Evolutionary conservation across 2,113 vertebrate species (phyloP).

Genomic region (Actenoides lindsayi): DNA sequence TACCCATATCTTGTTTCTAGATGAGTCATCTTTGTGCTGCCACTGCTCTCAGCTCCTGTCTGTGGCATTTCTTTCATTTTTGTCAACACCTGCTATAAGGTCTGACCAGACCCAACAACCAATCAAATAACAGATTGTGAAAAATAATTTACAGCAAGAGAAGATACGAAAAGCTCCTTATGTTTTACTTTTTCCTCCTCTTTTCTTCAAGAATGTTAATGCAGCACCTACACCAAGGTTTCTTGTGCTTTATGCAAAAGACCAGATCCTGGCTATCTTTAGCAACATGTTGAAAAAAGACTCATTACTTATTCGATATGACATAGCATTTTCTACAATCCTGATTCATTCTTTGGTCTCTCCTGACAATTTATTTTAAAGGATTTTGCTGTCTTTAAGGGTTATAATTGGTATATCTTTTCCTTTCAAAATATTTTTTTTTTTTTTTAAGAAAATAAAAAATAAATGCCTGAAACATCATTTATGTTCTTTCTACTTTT

Average conservation of each 20-base stretch:
- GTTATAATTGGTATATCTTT: not conserved
- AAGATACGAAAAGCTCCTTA: not conserved
- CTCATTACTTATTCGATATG: not conserved
- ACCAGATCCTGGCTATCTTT: not conserved
- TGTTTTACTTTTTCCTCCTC: not conserved
- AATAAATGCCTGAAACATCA: not conserved
- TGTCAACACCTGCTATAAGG: not conserved
- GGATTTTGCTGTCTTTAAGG: not conserved
- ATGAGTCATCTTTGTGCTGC: not conserved
- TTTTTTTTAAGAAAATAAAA: not conserved
- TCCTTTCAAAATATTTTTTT: not conserved
- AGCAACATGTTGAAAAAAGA: not conserved
- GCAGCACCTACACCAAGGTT: not conserved
- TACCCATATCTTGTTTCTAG: not conserved
- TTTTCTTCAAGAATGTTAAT: not conserved
- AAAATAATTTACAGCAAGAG: not conserved
- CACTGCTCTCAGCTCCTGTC: not conserved
- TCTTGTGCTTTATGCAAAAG: not conserved
- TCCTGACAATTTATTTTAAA: constrained; percentile 25
- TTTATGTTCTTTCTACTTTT: not conserved
- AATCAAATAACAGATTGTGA: not conserved
- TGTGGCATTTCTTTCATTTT: not conserved
- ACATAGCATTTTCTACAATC: not conserved
- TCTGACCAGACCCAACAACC: not conserved
- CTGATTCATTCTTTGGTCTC: constrained; percentile 15